Conservation (phyloP, 1,140 invertebrate genomes). For the Anoplophora glabripennis region DNA sequence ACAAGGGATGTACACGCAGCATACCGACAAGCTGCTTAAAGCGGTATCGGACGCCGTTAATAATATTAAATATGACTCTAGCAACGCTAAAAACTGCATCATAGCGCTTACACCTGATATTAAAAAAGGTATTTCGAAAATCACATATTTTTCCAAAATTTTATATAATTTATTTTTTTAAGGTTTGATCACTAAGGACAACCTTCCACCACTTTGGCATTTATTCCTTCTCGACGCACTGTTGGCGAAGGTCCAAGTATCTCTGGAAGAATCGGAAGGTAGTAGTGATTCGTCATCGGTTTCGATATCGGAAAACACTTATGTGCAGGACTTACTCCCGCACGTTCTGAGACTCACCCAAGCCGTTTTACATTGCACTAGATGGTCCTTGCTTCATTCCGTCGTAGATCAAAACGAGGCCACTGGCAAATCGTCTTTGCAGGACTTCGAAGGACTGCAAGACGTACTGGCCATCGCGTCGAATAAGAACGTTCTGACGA, state of each 20-base stretch:
- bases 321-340: slow-evolving; percentile 60
- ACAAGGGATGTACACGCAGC: slow-evolving; percentile 81
- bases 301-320: slow-evolving; percentile 26
- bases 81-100: slow-evolving; percentile 68
- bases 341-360: slow-evolving; percentile 61
- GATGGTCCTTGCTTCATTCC: slow-evolving; percentile 44
- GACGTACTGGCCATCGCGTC: slow-evolving; percentile 63
- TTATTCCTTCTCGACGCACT: slow-evolving; percentile 66
- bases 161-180: slow-evolving; percentile 4
- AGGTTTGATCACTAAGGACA: slow-evolving; percentile 52
- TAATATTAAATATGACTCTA: slow-evolving; percentile 66
- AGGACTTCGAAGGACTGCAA: slow-evolving; percentile 55
- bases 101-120: slow-evolving; percentile 59
- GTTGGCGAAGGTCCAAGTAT: slow-evolving; percentile 67
- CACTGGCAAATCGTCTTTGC: slow-evolving; percentile 31
- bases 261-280: slow-evolving; percentile 50
- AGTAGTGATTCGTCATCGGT: slow-evolving; percentile 8
- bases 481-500: slow-evolving; percentile 47
- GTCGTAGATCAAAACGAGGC: slow-evolving; percentile 54
- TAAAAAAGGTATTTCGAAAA: slow-evolving; percentile 32
- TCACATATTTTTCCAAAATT: background rate
- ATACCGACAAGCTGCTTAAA: slow-evolving; percentile 74
- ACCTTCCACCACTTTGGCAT: slow-evolving; percentile 64
- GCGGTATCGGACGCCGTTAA: slow-evolving; percentile 65
- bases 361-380: slow-evolving; percentile 53